phyloP scores from a whole-genome alignment of 2,113 vertebrate genomes.

The Takifugu bimaculatus region DNA sequence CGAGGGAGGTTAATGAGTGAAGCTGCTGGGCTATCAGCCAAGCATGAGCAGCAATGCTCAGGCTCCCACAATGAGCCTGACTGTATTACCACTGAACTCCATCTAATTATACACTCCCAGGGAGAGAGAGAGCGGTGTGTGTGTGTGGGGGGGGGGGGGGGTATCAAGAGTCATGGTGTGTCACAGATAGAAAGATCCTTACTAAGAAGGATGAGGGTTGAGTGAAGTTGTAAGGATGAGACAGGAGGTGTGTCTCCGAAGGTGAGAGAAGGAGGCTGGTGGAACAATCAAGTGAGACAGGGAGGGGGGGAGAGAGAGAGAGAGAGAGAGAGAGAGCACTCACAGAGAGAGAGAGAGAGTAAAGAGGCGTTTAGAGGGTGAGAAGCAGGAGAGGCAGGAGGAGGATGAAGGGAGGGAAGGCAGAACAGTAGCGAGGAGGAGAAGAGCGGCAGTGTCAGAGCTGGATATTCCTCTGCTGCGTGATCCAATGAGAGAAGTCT shows the following conservation, averaged over 20 bases:
- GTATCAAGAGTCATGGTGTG: slow-evolving; percentile 56
- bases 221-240: slow-evolving; percentile 52
- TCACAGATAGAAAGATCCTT: slow-evolving; percentile 30
- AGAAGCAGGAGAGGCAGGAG: slow-evolving; percentile 70
- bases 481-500: slow-evolving; percentile 73
- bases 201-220: slow-evolving; percentile 45
- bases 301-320: slow-evolving; percentile 39
- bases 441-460: slow-evolving; percentile 66
- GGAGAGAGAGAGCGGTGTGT: slow-evolving; percentile 54
- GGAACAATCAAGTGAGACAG: slow-evolving; percentile 60
- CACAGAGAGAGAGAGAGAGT: slow-evolving; percentile 54
- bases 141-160: slow-evolving; percentile 39
- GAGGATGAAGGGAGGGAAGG: slow-evolving; percentile 64
- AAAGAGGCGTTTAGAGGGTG: slow-evolving; percentile 72
- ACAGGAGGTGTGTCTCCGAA: slow-evolving; percentile 52
- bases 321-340: slow-evolving; percentile 55
- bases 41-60: slow-evolving; percentile 70
- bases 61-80: slow-evolving; percentile 73
- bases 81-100: slow-evolving; percentile 74
- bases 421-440: slow-evolving; percentile 63
- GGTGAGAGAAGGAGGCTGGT: slow-evolving; percentile 38
- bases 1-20: slow-evolving; percentile 77
- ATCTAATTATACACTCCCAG: slow-evolving; percentile 76
- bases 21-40: slow-evolving; percentile 74
- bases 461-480: slow-evolving; percentile 73